A percentile compares a stretch with the other conserved stretches of the same genome.
phyloP scores from a whole-genome alignment of 1,140 invertebrate species.

The Zaprionus vittiger region DNA sequence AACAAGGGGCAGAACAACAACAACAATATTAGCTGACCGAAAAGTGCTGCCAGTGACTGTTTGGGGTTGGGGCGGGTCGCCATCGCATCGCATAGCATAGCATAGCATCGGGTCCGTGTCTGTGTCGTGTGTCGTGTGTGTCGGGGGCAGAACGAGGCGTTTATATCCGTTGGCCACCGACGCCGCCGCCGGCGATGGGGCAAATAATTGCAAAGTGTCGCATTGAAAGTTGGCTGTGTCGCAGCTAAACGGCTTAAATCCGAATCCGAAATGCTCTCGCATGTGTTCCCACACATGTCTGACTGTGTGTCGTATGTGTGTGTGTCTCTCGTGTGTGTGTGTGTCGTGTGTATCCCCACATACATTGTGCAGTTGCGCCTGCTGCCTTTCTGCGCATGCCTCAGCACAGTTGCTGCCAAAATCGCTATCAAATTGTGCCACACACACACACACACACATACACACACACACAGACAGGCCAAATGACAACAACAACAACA shows the following conservation, averaged over 20 bases:
- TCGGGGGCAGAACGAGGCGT: no score
- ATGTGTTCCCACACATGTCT: neutral
- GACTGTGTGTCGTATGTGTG: neutral
- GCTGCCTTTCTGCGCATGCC: neutral
- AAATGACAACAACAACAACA: neutral
- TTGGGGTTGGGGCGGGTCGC: neutral
- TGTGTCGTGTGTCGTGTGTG: no score
- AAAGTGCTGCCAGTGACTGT: neutral
- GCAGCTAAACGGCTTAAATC: conserved; percentile 6
- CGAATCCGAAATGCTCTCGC: conserved; percentile 6
- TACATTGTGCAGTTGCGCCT: neutral
- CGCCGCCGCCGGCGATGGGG: neutral
- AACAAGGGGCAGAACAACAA: neutral
- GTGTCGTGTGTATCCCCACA: neutral
- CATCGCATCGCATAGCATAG: neutral
- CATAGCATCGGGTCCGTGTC: neutral
- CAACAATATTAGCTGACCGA: neutral
- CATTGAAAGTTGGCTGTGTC: conserved; percentile 10
- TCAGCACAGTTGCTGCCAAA: conserved; percentile 2
- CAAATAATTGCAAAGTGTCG: conserved; percentile 11
- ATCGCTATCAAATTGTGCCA: conserved; percentile 12
- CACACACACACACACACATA: neutral
- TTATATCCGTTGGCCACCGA: neutral
- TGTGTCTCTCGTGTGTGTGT: neutral
- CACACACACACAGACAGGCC: neutral